Evolutionary conservation across 1,140 invertebrate species (phyloP), one percentile per base, ranked within the genome.

Genomic region (Rhynchophorus ferrugineus): DNA sequence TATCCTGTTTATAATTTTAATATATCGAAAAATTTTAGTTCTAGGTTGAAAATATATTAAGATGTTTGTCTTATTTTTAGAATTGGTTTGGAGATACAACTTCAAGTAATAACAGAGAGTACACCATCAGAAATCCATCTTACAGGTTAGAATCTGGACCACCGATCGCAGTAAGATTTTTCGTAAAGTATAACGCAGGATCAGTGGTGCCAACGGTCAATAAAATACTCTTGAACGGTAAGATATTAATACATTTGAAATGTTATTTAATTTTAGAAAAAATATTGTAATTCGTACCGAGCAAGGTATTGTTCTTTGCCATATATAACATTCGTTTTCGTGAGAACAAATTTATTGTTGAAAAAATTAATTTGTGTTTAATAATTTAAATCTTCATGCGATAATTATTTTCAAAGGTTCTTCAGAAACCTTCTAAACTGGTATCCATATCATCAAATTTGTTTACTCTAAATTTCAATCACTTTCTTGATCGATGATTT

Each of bases 51-150:
- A n/a, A n/a, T n/a, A n/a, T n/a, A n/a, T n/a, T n/a, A n/a, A n/a
- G n/a, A n/a, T n/a, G n/a, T n/a, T 17, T 14, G 45, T 36, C 35
- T 46, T 34, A 14, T 48, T 57, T 61, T 5, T 34, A 67, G 65
- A 67, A 64, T 44, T 63, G 57, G 59, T 67, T 67, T 52, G 60
- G 60, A 1, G 60, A 64, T 19, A 38, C 58, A 11, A 46, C 38
- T 2, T 50, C 65, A 3, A 53, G 37, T 11, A 58, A 67, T 50
- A 64, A 67, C 29, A 41, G 33, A 41, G 56, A 60, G 43, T 67
- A 58, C 37, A 22, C 49, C 6, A 65, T 67, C 16, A 43, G 48
- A n/a, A 67, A 63, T 37, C 58, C 60, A 0, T 33, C 58, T 19
- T 65, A 65, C 34, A 54, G 49, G 21, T 43, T 67, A 17, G 54